phyloP scores from a whole-genome alignment of 2,113 vertebrate genomes.

The Caloenas nicobarica region DNA sequence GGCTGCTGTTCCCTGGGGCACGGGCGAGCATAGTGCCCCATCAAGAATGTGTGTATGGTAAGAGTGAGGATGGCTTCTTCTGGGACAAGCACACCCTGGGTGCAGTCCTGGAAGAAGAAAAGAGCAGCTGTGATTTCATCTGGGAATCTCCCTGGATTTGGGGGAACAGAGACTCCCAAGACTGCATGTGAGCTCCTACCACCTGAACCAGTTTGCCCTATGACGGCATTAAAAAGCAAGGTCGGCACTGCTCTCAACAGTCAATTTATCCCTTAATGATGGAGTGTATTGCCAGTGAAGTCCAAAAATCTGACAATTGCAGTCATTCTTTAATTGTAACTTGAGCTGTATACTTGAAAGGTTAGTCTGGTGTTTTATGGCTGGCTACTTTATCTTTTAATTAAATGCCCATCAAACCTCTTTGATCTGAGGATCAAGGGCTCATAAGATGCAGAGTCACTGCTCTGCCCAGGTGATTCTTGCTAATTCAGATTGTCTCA shows the following conservation, averaged over 20 bases:
- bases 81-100: neutral
- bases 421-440: neutral
- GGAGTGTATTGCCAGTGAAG: neutral
- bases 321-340: constrained; percentile 32
- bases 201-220: neutral
- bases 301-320: constrained; percentile 15
- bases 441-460: constrained; percentile 31
- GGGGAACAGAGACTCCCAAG: neutral
- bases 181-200: neutral
- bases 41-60: neutral
- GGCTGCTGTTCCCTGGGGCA: neutral
- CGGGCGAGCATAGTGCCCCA: fast-evolving
- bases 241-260: neutral
- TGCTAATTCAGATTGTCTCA: constrained; percentile 10
- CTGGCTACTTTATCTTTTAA: constrained; percentile 45
- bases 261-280: neutral
- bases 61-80: neutral
- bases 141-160: neutral
- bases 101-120: neutral
- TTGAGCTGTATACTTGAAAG: constrained; percentile 3
- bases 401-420: constrained; percentile 23
- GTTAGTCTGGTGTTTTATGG: constrained; percentile 9
- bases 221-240: neutral
- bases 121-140: neutral
- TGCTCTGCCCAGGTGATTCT: constrained; percentile 14